Base-by-base conservation (phyloP, 2,797 vertebrate species). In the Danio tinwini region DNA sequence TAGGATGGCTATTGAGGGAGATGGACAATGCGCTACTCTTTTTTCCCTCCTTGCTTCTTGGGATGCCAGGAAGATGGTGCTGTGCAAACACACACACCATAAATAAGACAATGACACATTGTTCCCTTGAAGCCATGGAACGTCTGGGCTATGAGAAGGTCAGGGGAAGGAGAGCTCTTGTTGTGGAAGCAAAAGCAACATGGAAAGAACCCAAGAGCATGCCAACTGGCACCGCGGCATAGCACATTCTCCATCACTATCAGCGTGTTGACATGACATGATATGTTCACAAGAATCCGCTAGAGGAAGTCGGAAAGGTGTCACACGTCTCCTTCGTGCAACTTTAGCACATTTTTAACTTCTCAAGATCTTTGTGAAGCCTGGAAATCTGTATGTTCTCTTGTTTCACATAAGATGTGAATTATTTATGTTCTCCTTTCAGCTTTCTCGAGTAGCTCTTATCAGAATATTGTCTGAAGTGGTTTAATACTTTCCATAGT, bases 71-170 rank as follows among this genome's bases (percentile, higher is more conserved):
- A 82, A 82, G 81, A 82, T 82, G 74, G 72, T 82, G 81, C 75
- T 64, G n/a, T 44, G 17, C 83, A 88, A 62, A 88, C 74, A 40
- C 72, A 72, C 78, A 64, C 63, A 62, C 80, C 81, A 82, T 83
- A 80, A 83, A 83, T 83, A 80, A 83, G 82, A 83, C 77, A 80
- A 83, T 83, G 82, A 80, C 82, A 84, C 74, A 81, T 72, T 65
- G 74, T 72, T 81, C 76, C 76, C 69, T 81, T 84, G 74, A 76
- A 84, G 81, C 74, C 63, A 68, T 73, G 29, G 78, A 81, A 71
- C 19, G 75, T 76, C 78, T 71, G 78, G 69, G 63, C 68, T 76
- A 78, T 81, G 64, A 83, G 74, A 80, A 83, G 76, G 82, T 83
- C 76, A 80, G 56, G 21, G 14, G 71, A 80, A 79, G 64, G 76